A percentile compares a stretch with the other conserved stretches of the same genome.
Conservation (phyloP, 2,113 vertebrate species). For the Chauna torquata region DNA sequence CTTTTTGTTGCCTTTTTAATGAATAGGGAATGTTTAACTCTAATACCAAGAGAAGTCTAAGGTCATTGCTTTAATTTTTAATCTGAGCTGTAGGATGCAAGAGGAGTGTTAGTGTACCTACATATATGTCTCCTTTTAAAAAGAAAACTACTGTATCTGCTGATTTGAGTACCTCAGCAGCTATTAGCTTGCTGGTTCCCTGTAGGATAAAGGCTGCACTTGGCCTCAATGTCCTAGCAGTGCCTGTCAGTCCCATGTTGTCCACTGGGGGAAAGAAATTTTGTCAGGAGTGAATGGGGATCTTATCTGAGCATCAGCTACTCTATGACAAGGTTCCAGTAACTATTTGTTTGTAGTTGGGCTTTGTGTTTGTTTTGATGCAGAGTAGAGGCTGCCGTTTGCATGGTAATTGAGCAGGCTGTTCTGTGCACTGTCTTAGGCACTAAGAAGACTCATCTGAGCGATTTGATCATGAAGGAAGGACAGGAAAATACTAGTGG, state of each 20-base stretch:
- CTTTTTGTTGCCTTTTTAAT: neutral
- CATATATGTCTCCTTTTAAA: neutral
- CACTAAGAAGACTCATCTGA: neutral
- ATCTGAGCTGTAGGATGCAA: neutral
- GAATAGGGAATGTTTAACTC: neutral
- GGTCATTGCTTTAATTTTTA: neutral
- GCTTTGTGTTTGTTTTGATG: neutral
- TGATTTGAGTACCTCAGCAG: neutral
- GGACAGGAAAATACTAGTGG: neutral
- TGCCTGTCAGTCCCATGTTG: neutral
- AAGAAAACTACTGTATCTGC: neutral
- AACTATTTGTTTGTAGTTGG: constrained; percentile 6
- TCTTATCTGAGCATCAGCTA: neutral
- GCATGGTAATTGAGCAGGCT: constrained; percentile 12
- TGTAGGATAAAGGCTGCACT: neutral
- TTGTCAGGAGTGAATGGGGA: neutral
- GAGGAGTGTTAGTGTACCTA: neutral
- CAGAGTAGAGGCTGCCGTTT: neutral
- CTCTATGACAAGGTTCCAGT: neutral
- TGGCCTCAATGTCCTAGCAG: neutral
- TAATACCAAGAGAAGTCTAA: neutral
- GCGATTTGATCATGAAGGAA: neutral
- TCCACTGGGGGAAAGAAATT: neutral
- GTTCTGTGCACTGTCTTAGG: neutral
- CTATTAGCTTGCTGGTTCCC: neutral